phyloP scores from a whole-genome alignment of 2,888 invertebrate species.

The Syrphus vitripennis region DNA sequence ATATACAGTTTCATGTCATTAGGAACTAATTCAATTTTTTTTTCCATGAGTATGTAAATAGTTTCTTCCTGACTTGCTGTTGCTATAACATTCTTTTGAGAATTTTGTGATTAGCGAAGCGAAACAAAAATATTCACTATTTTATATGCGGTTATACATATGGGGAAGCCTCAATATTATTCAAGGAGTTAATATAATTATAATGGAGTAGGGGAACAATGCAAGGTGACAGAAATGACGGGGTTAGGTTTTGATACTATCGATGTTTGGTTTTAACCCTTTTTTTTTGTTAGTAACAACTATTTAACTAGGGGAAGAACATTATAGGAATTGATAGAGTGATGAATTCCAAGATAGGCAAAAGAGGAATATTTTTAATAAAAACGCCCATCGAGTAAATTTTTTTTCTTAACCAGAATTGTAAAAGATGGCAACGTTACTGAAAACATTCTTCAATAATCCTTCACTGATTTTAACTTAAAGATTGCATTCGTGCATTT shows the following conservation, averaged over 20 bases:
- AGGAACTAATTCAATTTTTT: slow-evolving; percentile 43
- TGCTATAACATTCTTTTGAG: slow-evolving; percentile 11
- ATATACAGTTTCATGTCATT: slow-evolving; percentile 37
- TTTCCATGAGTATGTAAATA: too few relatives aligned
- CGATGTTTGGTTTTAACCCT: background rate
- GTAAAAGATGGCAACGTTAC: too few relatives aligned
- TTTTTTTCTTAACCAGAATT: too few relatives aligned
- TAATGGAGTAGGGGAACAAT: background rate
- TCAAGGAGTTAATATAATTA: background rate
- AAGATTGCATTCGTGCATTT: too few relatives aligned
- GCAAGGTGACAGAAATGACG: slow-evolving; percentile 8
- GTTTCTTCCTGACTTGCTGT: background rate
- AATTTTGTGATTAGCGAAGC: slow-evolving; percentile 18
- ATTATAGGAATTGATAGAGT: background rate
- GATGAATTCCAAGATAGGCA: background rate
- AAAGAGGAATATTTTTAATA: too few relatives aligned
- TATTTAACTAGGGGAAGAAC: background rate
- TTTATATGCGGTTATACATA: background rate
- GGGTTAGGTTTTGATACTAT: slow-evolving; percentile 5
- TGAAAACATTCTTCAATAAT: too few relatives aligned
- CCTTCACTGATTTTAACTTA: too few relatives aligned
- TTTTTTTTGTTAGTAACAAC: background rate
- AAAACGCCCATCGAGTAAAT: too few relatives aligned
- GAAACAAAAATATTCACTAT: slow-evolving; percentile 16
- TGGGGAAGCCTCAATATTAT: background rate